A percentile compares a stretch with the other conserved stretches of the same genome.
Conservation (phyloP, 2,888 invertebrate species). For the Scaptomyza tumidula region DNA sequence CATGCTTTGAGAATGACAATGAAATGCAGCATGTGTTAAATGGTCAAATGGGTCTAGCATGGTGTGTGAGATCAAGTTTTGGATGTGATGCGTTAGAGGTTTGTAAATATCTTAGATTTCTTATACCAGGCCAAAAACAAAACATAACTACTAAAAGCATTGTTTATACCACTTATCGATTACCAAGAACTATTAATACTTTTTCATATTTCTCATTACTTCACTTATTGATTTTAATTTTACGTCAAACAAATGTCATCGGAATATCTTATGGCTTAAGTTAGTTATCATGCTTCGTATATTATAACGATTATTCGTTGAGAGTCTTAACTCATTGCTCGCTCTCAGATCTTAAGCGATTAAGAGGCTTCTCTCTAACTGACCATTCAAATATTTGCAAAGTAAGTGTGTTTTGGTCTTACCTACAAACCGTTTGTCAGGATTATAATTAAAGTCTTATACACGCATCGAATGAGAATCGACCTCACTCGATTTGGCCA, state of each 20-base stretch:
- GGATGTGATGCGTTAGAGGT: background rate
- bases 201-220: background rate
- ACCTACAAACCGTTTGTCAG: conserved; percentile 17
- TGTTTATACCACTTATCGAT: background rate
- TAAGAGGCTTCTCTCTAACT: background rate
- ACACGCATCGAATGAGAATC: conserved; percentile 1
- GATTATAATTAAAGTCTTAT: conserved; percentile 43
- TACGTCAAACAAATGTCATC: background rate
- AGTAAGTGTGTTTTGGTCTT: background rate
- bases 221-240: background rate
- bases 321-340: background rate
- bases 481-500: conserved; percentile 10
- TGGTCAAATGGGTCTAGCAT: background rate
- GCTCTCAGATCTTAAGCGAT: background rate
- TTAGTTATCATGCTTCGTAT: background rate
- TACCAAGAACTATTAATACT: background rate
- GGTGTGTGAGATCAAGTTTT: conserved; percentile 4
- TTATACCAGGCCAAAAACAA: too few species aligned
- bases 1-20: background rate
- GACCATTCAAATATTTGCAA: conserved; percentile 5
- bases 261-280: too few species aligned
- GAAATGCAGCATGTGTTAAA: background rate
- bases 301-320: background rate
- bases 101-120: too few species aligned
- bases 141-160: too few species aligned